phyloP scores from a whole-genome alignment of 1,140 invertebrate genomes.

The Solenopsis fugax region DNA sequence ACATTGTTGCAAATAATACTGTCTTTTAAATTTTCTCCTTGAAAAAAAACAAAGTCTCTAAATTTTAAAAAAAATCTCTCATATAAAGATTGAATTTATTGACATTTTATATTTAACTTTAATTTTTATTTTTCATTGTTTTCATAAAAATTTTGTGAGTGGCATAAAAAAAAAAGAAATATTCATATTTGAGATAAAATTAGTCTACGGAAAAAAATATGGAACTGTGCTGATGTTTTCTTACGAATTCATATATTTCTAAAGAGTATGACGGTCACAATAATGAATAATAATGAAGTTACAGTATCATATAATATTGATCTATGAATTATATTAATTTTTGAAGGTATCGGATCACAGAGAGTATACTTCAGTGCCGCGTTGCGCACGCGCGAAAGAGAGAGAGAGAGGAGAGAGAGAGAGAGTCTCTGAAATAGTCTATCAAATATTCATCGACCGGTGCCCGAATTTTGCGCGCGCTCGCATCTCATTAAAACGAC shows the following conservation, averaged over 20 bases:
- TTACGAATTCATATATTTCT: background rate
- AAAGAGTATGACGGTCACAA: background rate
- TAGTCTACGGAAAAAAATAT: background rate
- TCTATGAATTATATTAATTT: background rate
- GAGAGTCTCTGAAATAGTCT: conserved; percentile 18
- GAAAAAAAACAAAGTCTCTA: background rate
- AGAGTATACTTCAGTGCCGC: background rate
- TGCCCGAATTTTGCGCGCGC: conserved; percentile 48
- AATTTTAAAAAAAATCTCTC: background rate
- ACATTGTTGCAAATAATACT: background rate
- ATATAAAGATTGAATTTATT: background rate
- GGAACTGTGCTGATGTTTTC: background rate
- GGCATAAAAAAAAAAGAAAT: background rate
- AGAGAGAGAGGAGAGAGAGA: background rate
- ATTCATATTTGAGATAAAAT: background rate
- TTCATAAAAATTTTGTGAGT: background rate
- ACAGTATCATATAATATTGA: background rate
- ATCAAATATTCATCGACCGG: conserved; percentile 54
- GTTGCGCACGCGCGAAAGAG: background rate
- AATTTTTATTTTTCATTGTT: background rate
- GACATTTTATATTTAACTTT: background rate
- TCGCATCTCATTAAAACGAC: conserved; percentile 52
- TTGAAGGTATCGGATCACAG: background rate
- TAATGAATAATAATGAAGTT: conserved; percentile 24
- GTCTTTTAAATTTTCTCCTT: background rate